Percentiles rank a stretch among this genome's conserved stretches.
Conservation (phyloP, 1,140 invertebrate genomes). For the Drosophila simulans region DNA sequence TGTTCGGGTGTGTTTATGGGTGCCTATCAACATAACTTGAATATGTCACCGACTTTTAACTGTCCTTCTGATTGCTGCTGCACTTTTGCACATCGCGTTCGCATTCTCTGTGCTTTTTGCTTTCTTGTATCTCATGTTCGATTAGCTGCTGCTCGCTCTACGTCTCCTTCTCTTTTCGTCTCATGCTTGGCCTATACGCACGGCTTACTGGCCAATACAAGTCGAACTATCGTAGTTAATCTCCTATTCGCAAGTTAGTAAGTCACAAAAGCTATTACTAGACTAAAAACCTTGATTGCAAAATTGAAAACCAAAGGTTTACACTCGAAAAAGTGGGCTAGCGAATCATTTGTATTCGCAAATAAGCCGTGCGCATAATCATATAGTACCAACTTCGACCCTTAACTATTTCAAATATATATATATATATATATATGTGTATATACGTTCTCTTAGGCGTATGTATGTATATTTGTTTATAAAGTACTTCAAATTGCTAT, state of each 20-base stretch:
- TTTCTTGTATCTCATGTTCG: constrained; percentile 13
- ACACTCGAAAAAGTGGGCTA: background rate
- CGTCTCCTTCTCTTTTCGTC: constrained; percentile 32
- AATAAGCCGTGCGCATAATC: constrained; percentile 6
- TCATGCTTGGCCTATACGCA: constrained; percentile 10
- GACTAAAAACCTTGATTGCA: background rate
- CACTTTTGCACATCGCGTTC: constrained; percentile 21
- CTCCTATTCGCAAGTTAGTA: background rate
- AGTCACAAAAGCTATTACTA: background rate
- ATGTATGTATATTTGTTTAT: constrained; percentile 70
- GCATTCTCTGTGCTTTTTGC: constrained; percentile 4
- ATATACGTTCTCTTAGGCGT: constrained; percentile 50
- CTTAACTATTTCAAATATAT: constrained; percentile 66
- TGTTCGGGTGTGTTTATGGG: constrained; percentile 5
- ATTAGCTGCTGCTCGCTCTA: constrained; percentile 19
- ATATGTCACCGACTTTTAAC: constrained; percentile 42
- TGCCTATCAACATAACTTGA: constrained; percentile 50
- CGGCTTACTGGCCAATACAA: constrained; percentile 5
- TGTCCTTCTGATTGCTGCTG: constrained; percentile 40
- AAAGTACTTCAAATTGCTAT: constrained; percentile 82
- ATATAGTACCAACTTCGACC: constrained; percentile 24
- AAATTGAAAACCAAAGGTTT: constrained; percentile 1
- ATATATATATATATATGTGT: constrained; percentile 28
- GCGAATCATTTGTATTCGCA: background rate
- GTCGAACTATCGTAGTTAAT: background rate